Evolutionary conservation across 2,113 vertebrate genomes (phyloP), one percentile per base, ranked within the genome.

Genomic region (Rhipidura dahli): DNA sequence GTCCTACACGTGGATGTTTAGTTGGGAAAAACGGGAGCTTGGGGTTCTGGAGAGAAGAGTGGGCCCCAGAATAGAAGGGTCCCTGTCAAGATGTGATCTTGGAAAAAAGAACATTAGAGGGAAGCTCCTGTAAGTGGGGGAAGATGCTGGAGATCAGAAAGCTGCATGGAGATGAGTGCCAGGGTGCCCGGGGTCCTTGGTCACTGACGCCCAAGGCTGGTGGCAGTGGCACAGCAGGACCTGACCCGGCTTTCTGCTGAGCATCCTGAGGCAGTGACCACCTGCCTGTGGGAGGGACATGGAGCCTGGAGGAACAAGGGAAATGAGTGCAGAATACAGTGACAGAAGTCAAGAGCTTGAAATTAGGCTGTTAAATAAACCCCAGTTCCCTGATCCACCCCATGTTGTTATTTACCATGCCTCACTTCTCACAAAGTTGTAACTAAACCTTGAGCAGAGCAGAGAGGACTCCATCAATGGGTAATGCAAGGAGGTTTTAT

Each of bases 391-490:
- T 57, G 44, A 83, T 65, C 50, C 61, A 49, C 13, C 50, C 6
- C 10, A 30, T 73, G 40, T 18, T 87, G 33, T 68, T 87, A 56
- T 88, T 92, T 94, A 79, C 83, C 57, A 13, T 33, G 24, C 40
- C 71, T 92, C 71, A 40, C 37, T 79, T 59, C 50, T 86, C 63
- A 53, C 53, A 89, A 65, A 76, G 49, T 49, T 90, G 89, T 49
- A 95, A 93, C 89, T 92, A 96, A 96, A 66, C 33, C 49, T 69
- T 78, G 42, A 71, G 50, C 23, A 81, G 37, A 85, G 77, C 60
- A 75, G 73, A 89, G 70, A 86, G 30, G 37, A 85, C 35, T 80
- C 76, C 60, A 42, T 22, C 17, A 8, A 68, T 59, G 42, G 94
- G 31, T 91, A 91, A 69, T 51, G 59, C 27, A 82, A 77, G n/a